A percentile compares a stretch with the other conserved stretches of the same genome.
Evolutionary conservation across 2,888 invertebrate genomes (phyloP).

Genomic region (Tipula vernalis): DNA sequence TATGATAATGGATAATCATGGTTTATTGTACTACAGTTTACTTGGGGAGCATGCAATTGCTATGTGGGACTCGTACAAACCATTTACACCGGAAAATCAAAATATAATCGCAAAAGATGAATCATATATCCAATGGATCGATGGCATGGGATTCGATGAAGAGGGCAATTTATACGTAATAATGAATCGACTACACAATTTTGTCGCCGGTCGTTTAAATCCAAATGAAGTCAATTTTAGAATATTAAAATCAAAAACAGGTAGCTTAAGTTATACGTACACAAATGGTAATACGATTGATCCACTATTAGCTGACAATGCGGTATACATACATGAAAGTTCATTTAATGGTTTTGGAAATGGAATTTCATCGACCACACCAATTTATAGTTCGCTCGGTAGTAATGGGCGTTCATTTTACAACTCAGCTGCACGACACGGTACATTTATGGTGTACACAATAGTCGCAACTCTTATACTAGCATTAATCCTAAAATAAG

Average conservation of each 20-base stretch:
- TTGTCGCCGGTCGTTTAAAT: constrained; percentile 47
- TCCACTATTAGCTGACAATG: constrained; percentile 18
- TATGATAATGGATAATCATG: constrained; percentile 60
- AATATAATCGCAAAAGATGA: constrained; percentile 53
- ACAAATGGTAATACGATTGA: constrained; percentile 24
- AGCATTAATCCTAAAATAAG: constrained; percentile 9
- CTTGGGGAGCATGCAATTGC: constrained; percentile 55
- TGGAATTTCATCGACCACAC: constrained; percentile 22
- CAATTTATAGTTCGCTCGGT: constrained; percentile 19
- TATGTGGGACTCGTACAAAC: constrained; percentile 51
- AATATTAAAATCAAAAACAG: constrained; percentile 46
- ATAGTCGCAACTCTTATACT: background rate
- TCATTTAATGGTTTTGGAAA: constrained; percentile 18
- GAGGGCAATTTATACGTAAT: constrained; percentile 52
- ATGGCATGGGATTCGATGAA: constrained; percentile 47
- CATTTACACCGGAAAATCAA: constrained; percentile 43
- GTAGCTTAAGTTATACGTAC: constrained; percentile 51
- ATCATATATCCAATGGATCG: constrained; percentile 58
- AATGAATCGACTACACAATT: constrained; percentile 54
- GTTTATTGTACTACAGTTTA: constrained; percentile 55
- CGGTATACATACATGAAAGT: constrained; percentile 17
- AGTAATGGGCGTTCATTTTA: background rate
- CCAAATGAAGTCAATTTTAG: constrained; percentile 51
- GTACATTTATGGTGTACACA: background rate
- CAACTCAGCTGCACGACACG: background rate